Evolutionary conservation across 2,888 invertebrate species (phyloP), one percentile per base, ranked within the genome.

Genomic region (Agriopis marginaria): DNA sequence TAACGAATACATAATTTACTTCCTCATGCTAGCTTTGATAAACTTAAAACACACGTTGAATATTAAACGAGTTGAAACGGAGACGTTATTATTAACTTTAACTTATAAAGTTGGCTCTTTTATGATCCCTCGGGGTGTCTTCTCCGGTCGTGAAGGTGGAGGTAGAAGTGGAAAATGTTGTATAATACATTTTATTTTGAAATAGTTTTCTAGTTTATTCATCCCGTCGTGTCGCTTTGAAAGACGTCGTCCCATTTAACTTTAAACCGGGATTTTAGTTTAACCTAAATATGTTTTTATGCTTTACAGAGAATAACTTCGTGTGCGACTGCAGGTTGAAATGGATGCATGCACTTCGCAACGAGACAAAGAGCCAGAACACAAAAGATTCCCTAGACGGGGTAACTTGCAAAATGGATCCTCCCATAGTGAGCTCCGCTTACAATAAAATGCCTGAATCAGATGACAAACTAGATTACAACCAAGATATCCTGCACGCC

Each of bases 311-410:
- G 81, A 98, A 98, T 93, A 96, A 96, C 87, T 96, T 98, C 90
- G 95, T 96, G 79, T 98, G 98, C 91, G 97, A 97, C 94, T 97
- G 97, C 88, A 96, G 97, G 76, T 92, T 98, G 77, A 95, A 96
- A 77, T 98, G 98, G 98, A 96, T 97, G 91, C 96, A 96, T 90
- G 94, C 94, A 56, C 91, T 98, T 71, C 95, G 96, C 72, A 96
- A 97, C 88, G 97, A 97, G 77, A 97, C 97, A 75, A 95, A 96
- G 86, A 97, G 96, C 86, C 94, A 95, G 77, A 95, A 95, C 80
- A 95, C 97, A 75, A 95, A 95, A 77, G 95, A 95, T 77, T 95
- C 96, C 45, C 92, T 97, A 63, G 97, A 97, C 79, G 95, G 96
- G 71, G 95, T 97, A 76, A 96, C 96, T 69, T 97, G 97, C 88